Evolutionary conservation across 2,797 vertebrate species (phyloP).

Genomic region (Myiothlypis coronata): DNA sequence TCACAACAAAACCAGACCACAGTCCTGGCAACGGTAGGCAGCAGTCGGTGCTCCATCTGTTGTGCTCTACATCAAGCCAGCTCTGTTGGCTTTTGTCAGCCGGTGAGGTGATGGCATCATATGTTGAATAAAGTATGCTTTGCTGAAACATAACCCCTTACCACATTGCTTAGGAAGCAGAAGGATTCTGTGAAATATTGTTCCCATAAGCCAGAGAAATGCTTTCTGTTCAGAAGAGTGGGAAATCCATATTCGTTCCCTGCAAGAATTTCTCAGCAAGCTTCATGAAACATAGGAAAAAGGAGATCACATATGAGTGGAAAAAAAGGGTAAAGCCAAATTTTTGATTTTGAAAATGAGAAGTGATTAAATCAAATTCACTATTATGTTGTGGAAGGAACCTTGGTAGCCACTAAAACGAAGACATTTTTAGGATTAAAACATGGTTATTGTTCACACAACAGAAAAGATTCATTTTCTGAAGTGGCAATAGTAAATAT

Average conservation of each 20-base stretch:
- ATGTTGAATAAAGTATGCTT: not conserved
- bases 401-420: not conserved
- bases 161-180: not conserved
- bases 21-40: not conserved
- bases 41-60: conserved; percentile 44
- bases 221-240: not conserved
- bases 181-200: not conserved
- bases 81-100: not conserved
- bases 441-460: not conserved
- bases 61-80: not conserved
- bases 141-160: not conserved
- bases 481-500: not conserved
- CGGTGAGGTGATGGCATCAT: not conserved
- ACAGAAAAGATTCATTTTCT: not conserved
- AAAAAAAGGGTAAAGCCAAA: not conserved
- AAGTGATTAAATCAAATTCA: not conserved
- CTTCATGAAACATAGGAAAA: not conserved
- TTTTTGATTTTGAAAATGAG: not conserved
- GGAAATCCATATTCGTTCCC: not conserved
- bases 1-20: not conserved
- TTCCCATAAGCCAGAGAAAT: not conserved
- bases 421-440: not conserved
- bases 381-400: not conserved
- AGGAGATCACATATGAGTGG: not conserved
- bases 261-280: not conserved